These are phyloP conservation scores for Bubalus kerabau DNA, from an alignment of 2,113 vertebrate species.

Conservation along the genomic window DNA sequence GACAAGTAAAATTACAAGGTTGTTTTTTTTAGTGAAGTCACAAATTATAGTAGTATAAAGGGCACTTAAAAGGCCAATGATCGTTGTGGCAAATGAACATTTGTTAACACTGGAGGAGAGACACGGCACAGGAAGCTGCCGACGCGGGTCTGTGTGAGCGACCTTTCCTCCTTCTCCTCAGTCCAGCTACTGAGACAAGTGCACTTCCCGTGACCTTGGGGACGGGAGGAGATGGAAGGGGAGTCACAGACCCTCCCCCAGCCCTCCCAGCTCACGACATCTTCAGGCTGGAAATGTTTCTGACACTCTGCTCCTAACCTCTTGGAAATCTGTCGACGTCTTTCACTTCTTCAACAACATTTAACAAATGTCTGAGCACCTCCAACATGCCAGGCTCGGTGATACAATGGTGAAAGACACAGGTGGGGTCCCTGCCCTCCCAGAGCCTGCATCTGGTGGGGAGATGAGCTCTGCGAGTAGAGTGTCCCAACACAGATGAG, in stretches of 20 bases:
- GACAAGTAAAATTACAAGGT: neutral
- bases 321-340: neutral
- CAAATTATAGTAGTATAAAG: neutral
- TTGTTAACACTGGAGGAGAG: neutral
- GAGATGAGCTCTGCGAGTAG: neutral
- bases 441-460: neutral
- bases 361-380: neutral
- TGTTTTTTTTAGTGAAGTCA: neutral
- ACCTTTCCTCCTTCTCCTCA: fast-evolving
- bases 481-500: fast-evolving
- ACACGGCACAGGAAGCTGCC: neutral
- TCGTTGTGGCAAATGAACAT: neutral
- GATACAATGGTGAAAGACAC: fast-evolving
- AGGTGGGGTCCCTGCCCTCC: fast-evolving
- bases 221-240: fast-evolving
- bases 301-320: neutral
- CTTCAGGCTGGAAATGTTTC: neutral
- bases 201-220: neutral
- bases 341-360: neutral
- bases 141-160: fast-evolving
- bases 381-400: neutral
- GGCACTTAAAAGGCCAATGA: neutral
- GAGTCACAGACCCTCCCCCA: neutral
- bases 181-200: fast-evolving
- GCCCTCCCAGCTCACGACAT: neutral